Base-by-base conservation (phyloP, 2,113 vertebrate species). In the Pangasianodon gigas region DNA sequence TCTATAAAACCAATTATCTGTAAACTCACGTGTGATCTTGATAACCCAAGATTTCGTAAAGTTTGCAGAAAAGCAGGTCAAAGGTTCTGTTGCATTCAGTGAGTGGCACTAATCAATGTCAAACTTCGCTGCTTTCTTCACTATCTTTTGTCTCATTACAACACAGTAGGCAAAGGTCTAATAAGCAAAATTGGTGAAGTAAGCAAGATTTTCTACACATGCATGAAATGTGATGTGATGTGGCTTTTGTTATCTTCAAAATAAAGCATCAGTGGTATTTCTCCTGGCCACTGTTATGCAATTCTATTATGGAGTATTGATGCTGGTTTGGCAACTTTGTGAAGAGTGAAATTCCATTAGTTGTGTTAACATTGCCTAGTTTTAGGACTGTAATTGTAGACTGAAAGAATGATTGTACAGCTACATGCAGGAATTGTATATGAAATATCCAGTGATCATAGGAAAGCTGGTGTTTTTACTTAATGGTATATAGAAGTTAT, bases 81-180 rank as follows among this genome's bases (percentile, higher is more conserved):
- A 88, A 82, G 77, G 85, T 87, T 86, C 62, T 41, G 46, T 32
- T 87, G 44, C 54, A 19, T 32, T 62, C 58, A 13, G 74, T 51
- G 75, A 52, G 41, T 51, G 14, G 8, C 56, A 21, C 74, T 11
- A 24, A 80, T 56, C 29, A 21, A 6, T 32, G 14, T 26, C 11
- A 46, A 46, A 62, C 56, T 29, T 62, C 0, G 32, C 56, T 46
- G 37, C 11, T 84, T 84, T 84, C 37, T 84, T 37, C 7, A 3
- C 19, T 60, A 60, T 60, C 56, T 84, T 41, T 26, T 26, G n/a
- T 62, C 82, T 37, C 37, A 16, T 62, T 62, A 26, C 56, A 62
- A 62, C 21, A 84, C 21, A 16, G 56, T 84, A 60, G 24, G 0
- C 41, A 44, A 84, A 84, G 82, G 82, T 84, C 52, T 41, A 14